Conservation (phyloP, 2,113 vertebrate species). For the Indicator maculatus region DNA sequence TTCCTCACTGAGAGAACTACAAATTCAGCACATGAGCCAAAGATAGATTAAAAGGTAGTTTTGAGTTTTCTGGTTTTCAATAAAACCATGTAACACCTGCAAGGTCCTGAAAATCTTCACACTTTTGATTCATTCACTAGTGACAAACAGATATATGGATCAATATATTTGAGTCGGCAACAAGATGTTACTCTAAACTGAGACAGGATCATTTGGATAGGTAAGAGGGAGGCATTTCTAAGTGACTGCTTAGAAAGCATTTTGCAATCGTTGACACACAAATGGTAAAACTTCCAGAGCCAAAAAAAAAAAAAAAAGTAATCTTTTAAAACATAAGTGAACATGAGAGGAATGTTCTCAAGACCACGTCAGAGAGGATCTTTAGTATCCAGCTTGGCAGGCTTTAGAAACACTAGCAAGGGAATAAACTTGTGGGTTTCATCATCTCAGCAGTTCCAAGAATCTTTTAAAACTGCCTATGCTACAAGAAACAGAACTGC, state of each 20-base stretch:
- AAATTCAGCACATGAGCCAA: background rate
- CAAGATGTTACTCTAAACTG: background rate
- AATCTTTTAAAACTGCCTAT: slow-evolving; percentile 38
- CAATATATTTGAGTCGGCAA: background rate
- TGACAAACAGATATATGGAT: background rate
- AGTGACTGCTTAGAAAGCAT: background rate
- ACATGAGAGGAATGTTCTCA: background rate
- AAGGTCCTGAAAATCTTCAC: background rate
- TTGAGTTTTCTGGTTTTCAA: background rate
- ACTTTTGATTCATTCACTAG: background rate
- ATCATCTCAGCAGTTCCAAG: slow-evolving; percentile 5
- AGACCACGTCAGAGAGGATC: background rate
- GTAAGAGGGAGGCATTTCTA: background rate
- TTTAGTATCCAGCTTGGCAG: slow-evolving; percentile 8
- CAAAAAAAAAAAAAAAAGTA: background rate
- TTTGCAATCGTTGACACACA: background rate
- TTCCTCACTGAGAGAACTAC: background rate
- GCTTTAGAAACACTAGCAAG: background rate
- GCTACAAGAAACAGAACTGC: background rate
- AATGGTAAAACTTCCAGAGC: background rate
- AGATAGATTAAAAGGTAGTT: background rate
- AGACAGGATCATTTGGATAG: background rate
- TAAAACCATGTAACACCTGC: background rate
- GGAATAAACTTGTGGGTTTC: slow-evolving; percentile 32
- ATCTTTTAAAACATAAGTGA: background rate